Evolutionary conservation across 2,113 vertebrate genomes (phyloP).

Genomic region (Stictonetta naevosa): DNA sequence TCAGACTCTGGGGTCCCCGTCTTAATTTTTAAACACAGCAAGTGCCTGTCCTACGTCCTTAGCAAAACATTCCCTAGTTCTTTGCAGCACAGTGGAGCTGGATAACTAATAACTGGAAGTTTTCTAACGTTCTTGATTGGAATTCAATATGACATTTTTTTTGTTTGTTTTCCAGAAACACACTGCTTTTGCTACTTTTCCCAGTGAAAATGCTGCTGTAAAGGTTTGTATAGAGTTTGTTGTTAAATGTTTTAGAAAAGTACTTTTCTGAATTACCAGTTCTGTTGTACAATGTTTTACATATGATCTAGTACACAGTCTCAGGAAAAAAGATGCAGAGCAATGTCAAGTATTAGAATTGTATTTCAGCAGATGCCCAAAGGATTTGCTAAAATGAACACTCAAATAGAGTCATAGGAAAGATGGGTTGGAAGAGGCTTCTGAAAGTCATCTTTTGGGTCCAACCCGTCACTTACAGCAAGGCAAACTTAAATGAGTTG

Average conservation of each 20-base stretch:
- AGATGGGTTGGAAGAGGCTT: background rate
- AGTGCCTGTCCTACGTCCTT: background rate
- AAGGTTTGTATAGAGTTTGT: slow-evolving; percentile 79
- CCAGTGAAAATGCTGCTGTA: slow-evolving; percentile 85
- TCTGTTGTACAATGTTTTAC: background rate
- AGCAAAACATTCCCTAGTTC: background rate
- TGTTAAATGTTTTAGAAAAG: background rate
- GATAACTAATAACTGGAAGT: rapidly evolving
- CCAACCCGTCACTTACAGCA: background rate
- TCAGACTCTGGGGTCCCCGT: background rate
- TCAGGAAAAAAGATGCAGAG: background rate
- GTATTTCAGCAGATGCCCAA: background rate
- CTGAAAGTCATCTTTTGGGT: background rate
- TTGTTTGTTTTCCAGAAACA: slow-evolving; percentile 87
- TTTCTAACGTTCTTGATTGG: background rate
- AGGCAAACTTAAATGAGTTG: background rate
- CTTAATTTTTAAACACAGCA: background rate
- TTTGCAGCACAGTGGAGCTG: rapidly evolving
- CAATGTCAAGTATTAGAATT: background rate
- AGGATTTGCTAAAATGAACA: background rate
- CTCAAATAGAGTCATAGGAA: background rate
- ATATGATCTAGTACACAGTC: rapidly evolving
- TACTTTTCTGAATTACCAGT: background rate
- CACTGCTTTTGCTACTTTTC: slow-evolving; percentile 90
- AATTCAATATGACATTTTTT: background rate